Evolutionary conservation across 2,888 invertebrate species (phyloP).

Genomic region (Hydroisotoma schaefferi): DNA sequence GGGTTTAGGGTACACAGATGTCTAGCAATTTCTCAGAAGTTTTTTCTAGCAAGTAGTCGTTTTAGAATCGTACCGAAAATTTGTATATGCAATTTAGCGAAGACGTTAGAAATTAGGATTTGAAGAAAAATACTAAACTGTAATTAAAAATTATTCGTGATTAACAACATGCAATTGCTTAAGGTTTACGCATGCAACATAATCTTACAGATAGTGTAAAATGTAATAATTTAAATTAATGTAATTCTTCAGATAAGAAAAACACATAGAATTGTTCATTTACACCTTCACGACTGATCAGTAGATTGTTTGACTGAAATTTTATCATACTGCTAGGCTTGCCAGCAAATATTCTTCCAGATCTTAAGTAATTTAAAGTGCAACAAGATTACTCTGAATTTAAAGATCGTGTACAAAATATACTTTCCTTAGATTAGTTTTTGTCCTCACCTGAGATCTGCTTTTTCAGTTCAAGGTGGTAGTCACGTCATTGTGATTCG

Average conservation of each 20-base stretch:
- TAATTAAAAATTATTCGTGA: neutral
- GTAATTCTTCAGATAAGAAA: neutral
- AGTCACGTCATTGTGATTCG: too few relatives aligned
- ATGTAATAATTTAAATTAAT: neutral
- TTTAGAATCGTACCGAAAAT: neutral
- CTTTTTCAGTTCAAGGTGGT: too few relatives aligned
- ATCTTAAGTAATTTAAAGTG: too few relatives aligned
- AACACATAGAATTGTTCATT: neutral
- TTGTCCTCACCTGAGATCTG: too few relatives aligned
- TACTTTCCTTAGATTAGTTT: too few relatives aligned
- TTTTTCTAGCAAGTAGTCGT: neutral
- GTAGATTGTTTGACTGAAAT: slow-evolving; percentile 16
- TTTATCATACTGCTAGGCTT: slow-evolving; percentile 4
- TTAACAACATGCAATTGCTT: slow-evolving; percentile 4
- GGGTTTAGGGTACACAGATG: too few relatives aligned
- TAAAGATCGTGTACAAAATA: too few relatives aligned
- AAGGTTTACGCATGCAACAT: neutral
- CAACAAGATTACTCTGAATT: too few relatives aligned
- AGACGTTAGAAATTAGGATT: neutral
- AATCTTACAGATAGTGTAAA: neutral
- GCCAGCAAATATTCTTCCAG: too few relatives aligned
- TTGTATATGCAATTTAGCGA: neutral
- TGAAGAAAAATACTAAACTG: neutral
- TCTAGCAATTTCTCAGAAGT: too few relatives aligned
- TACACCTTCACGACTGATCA: slow-evolving; percentile 5